phyloP scores from a whole-genome alignment of 2,888 invertebrate species.

The Drosophila meridiana region DNA sequence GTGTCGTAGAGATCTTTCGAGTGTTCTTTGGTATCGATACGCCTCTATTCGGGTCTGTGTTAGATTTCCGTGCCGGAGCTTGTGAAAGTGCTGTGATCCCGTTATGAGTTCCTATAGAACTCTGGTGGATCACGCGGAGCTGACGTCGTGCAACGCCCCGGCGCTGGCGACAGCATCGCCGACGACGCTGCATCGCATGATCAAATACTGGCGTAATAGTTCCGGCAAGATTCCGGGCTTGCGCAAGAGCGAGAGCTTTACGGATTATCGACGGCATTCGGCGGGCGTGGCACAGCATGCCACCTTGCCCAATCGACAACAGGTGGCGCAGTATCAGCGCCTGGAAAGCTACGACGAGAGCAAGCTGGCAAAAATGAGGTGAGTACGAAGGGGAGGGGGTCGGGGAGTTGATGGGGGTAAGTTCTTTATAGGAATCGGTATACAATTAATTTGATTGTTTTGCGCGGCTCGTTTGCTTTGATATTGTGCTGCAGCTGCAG shows the following conservation, averaged over 20 bases:
- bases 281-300: conserved; percentile 27
- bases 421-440: not conserved
- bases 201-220: conserved; percentile 81
- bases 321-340: conserved; percentile 73
- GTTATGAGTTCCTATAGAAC: conserved; percentile 75
- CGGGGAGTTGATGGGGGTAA: not conserved
- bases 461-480: conserved; percentile 33
- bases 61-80: not conserved
- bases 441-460: conserved; percentile 44
- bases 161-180: conserved; percentile 44
- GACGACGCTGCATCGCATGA: conserved; percentile 71
- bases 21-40: not conserved
- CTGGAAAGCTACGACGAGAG: conserved; percentile 80
- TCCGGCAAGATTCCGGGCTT: conserved; percentile 69
- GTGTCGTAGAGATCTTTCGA: not conserved
- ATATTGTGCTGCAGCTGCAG: conserved; percentile 34
- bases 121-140: conserved; percentile 50
- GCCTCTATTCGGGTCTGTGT: not conserved
- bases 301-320: conserved; percentile 48
- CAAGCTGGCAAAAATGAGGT: conserved; percentile 74
- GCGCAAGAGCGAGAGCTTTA: conserved; percentile 79
- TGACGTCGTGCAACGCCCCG: conserved; percentile 15
- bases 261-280: conserved; percentile 74
- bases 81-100: not conserved
- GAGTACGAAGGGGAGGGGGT: conserved; percentile 33